Conservation (phyloP, 2,113 vertebrate species). For the Cairina moschata region DNA sequence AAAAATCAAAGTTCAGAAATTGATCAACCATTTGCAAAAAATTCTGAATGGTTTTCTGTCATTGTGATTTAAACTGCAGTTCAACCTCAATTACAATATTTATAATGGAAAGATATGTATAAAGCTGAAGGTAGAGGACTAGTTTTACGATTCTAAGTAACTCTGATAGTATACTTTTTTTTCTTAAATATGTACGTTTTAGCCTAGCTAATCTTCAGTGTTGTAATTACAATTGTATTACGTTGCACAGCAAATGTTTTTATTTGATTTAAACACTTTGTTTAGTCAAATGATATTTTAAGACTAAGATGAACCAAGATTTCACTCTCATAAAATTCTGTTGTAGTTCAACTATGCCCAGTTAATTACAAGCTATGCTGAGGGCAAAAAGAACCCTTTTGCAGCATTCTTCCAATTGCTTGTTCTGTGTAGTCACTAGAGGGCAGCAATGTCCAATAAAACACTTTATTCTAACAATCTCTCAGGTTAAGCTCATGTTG, state of each 20-base stretch:
- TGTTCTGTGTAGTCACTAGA: slow-evolving; percentile 25
- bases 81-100: neutral
- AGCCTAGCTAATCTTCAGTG: neutral
- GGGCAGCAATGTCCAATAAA: slow-evolving; percentile 70
- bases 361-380: too few relatives aligned
- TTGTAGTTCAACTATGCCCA: neutral
- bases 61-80: slow-evolving; percentile 41
- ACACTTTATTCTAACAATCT: neutral
- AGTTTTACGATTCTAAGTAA: neutral
- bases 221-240: neutral
- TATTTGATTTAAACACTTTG: neutral
- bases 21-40: slow-evolving; percentile 31
- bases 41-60: slow-evolving; percentile 50
- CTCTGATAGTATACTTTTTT: neutral
- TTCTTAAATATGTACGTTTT: neutral
- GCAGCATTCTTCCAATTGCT: rapidly evolving
- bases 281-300: neutral
- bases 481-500: neutral
- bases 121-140: neutral
- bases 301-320: neutral
- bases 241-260: neutral
- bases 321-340: neutral
- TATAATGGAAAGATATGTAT: slow-evolving; percentile 1
- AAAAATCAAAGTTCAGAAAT: neutral
- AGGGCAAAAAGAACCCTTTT: neutral